phyloP scores from a whole-genome alignment of 2,888 invertebrate genomes.

The Encarsia formosa region DNA sequence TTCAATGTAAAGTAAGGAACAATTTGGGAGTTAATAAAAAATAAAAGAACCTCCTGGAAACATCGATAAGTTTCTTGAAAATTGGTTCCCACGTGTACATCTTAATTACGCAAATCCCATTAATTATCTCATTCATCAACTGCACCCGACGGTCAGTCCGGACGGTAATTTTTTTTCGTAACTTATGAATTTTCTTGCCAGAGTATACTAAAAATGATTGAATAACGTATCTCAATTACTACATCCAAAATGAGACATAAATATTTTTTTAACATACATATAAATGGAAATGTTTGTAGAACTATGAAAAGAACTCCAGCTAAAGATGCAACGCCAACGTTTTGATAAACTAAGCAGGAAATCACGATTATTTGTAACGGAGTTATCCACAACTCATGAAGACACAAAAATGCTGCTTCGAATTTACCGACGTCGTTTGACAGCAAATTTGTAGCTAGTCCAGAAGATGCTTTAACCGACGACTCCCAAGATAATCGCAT shows the following conservation, averaged over 20 bases:
- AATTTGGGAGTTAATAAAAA: neutral
- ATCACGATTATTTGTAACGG: conserved; percentile 68
- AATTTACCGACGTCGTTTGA: conserved; percentile 82
- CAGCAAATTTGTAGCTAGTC: conserved; percentile 77
- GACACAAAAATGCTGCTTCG: conserved; percentile 64
- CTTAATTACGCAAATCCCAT: conserved; percentile 77
- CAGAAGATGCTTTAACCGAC: conserved; percentile 40
- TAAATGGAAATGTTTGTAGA: conserved; percentile 54
- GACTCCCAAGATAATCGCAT: conserved; percentile 48
- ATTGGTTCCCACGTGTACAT: conserved; percentile 84
- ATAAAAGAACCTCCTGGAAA: conserved; percentile 59
- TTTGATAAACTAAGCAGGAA: conserved; percentile 57
- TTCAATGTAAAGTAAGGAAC: neutral
- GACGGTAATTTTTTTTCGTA: conserved; percentile 52
- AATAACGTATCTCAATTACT: too few species aligned
- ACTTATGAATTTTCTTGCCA: conserved; percentile 50
- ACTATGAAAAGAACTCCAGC: conserved; percentile 60
- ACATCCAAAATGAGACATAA: too few species aligned
- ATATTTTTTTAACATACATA: conserved; percentile 44
- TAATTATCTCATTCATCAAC: conserved; percentile 75
- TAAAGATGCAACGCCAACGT: conserved; percentile 55
- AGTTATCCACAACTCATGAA: conserved; percentile 77
- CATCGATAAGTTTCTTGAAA: conserved; percentile 65
- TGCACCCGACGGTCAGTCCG: conserved; percentile 69
- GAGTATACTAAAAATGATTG: conserved; percentile 32